Conservation (phyloP, 1,140 invertebrate species). For the Drosophila murphyi region DNA sequence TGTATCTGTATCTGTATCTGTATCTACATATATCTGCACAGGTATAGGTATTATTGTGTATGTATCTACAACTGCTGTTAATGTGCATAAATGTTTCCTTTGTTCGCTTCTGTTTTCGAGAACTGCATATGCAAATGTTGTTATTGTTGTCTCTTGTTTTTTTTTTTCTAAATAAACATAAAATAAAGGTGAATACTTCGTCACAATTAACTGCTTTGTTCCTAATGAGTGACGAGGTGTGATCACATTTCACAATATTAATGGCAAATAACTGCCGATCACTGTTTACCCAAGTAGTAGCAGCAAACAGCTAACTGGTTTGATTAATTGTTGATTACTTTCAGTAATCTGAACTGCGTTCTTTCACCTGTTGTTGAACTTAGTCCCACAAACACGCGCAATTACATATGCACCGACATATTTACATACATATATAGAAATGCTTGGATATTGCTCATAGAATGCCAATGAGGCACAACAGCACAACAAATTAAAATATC, state of each 20-base stretch:
- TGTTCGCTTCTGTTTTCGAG: background rate
- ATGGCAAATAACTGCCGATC: conserved; percentile 13
- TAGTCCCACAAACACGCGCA: background rate
- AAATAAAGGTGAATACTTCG: conserved; percentile 4
- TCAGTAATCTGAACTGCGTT: background rate
- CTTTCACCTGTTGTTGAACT: conserved; percentile 11
- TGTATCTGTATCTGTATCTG: conserved; percentile 9
- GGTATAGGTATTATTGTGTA: background rate
- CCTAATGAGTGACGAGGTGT: conserved; percentile 10
- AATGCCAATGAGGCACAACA: conserved; percentile 1
- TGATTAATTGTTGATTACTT: conserved; percentile 19
- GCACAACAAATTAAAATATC: background rate
- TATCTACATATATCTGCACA: background rate
- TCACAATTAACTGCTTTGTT: conserved; percentile 17
- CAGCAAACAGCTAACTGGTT: conserved; percentile 25
- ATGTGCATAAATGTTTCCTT: conserved; percentile 19
- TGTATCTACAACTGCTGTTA: conserved; percentile 14
- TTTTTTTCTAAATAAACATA: background rate
- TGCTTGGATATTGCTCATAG: background rate
- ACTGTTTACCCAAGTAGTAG: conserved; percentile 9
- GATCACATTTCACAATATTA: conserved; percentile 20
- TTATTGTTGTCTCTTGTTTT: conserved; percentile 1
- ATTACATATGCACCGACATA: background rate
- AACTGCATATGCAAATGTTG: conserved; percentile 17
- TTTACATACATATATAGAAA: background rate